phyloP scores from a whole-genome alignment of 1,140 invertebrate genomes.

The Lineus longissimus region DNA sequence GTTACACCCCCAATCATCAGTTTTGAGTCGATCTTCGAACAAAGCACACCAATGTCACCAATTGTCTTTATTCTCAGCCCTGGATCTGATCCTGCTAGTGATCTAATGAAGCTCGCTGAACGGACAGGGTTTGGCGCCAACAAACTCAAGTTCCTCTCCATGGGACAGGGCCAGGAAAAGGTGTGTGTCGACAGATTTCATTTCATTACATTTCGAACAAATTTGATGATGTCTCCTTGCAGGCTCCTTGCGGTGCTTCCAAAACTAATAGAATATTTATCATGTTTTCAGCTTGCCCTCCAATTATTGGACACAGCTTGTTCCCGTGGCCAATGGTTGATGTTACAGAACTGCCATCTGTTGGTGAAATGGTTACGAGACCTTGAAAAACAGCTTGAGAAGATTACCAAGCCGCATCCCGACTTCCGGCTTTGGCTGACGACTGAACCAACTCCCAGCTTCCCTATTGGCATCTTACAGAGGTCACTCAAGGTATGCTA shows the following conservation, averaged over 20 bases:
- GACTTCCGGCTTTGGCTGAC: conserved; percentile 91
- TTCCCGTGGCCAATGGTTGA: conserved; percentile 77
- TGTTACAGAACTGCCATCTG: conserved; percentile 87
- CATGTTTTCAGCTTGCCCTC: conserved; percentile 62
- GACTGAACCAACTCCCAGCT: conserved; percentile 76
- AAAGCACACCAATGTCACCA: conserved; percentile 72
- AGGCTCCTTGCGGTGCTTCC: too few species aligned
- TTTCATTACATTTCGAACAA: too few species aligned
- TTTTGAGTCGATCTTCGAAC: conserved; percentile 75
- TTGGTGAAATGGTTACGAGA: conserved; percentile 72
- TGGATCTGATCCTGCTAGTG: conserved; percentile 80
- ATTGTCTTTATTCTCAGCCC: conserved; percentile 84
- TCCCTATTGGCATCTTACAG: conserved; percentile 85
- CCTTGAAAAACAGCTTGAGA: conserved; percentile 77
- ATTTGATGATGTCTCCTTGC: background rate
- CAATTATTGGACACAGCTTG: conserved; percentile 69
- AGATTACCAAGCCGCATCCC: conserved; percentile 73
- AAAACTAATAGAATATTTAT: background rate
- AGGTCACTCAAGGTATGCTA: conserved; percentile 76
- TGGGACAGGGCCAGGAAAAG: conserved; percentile 84
- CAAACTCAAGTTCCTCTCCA: conserved; percentile 76
- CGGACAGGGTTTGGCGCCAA: conserved; percentile 65
- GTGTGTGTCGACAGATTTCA: too few species aligned
- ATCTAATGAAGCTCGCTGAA: conserved; percentile 83
- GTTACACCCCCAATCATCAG: conserved; percentile 78